A percentile compares a stretch with the other conserved stretches of the same genome.
These are phyloP conservation scores for Aulostomus chinensis DNA, from an alignment of 2,797 vertebrate genomes.

Conservation along the genomic window DNA sequence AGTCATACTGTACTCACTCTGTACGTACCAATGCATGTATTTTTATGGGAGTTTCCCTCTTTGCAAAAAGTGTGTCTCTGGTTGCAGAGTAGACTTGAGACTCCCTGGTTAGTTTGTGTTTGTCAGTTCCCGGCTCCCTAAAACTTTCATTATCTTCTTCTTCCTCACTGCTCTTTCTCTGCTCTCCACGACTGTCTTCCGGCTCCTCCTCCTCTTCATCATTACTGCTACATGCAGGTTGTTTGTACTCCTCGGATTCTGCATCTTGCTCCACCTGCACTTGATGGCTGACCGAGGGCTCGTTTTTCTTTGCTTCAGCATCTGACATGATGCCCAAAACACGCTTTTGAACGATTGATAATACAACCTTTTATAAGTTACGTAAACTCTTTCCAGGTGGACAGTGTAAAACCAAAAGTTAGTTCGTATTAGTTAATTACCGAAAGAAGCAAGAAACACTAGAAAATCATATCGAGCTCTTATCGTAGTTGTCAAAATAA, in stretches of 20 bases:
- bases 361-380: too few species aligned
- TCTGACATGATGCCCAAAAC: conserved; percentile 36
- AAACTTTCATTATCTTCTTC: not conserved
- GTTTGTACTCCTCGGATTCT: too few species aligned
- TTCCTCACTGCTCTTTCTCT: not conserved
- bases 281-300: not conserved
- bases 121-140: not conserved
- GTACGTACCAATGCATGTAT: conserved; percentile 74
- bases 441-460: too few species aligned
- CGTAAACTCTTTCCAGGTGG: too few species aligned
- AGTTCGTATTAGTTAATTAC: too few species aligned
- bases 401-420: too few species aligned
- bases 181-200: too few species aligned
- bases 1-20: not conserved
- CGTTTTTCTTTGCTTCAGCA: not conserved
- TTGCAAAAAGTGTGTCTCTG: conserved; percentile 65
- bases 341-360: too few species aligned
- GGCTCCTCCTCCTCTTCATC: conserved; percentile 1
- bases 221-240: not conserved
- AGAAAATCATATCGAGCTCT: too few species aligned
- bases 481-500: too few species aligned
- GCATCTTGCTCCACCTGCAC: not conserved
- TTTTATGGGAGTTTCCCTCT: conserved; percentile 16
- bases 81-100: conserved; percentile 71
- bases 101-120: not conserved